Evolutionary conservation across 2,888 invertebrate genomes (phyloP).

Genomic region (Lycia hirtaria): DNA sequence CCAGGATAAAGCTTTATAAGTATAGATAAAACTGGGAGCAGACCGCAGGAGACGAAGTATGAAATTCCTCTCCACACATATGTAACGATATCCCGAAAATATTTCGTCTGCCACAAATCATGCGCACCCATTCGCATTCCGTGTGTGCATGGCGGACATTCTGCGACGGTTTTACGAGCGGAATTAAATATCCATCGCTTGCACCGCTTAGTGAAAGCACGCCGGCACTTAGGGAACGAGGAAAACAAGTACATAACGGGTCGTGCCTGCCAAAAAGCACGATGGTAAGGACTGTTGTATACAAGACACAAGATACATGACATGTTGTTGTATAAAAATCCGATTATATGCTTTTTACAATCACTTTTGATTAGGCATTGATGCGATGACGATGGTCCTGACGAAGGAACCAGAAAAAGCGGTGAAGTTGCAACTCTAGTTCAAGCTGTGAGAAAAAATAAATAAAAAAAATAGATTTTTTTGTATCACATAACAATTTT

Average conservation of each 20-base stretch:
- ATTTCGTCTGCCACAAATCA: conserved; percentile 23
- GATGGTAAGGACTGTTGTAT: conserved; percentile 4
- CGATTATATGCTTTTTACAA: background rate
- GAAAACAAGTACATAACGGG: conserved; percentile 40
- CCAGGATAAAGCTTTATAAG: too few species aligned
- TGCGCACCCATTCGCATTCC: conserved; percentile 28
- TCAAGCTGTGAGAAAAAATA: too few species aligned
- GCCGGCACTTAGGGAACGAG: conserved; percentile 37
- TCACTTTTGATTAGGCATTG: too few species aligned
- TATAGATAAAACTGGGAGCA: too few species aligned
- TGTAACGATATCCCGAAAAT: conserved; percentile 7
- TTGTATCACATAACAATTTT: too few species aligned
- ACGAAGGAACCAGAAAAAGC: too few species aligned
- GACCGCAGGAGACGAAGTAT: background rate
- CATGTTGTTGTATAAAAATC: background rate
- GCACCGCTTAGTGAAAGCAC: conserved; percentile 34
- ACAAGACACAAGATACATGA: background rate
- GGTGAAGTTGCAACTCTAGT: too few species aligned
- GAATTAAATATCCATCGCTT: conserved; percentile 41
- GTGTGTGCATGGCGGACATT: conserved; percentile 28
- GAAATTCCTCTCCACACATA: background rate
- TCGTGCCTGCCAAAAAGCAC: conserved; percentile 40
- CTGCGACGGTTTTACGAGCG: conserved; percentile 34
- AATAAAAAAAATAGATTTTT: too few species aligned
- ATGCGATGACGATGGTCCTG: too few species aligned